These are phyloP conservation scores for Porites lutea DNA, from an alignment of 64 coral and sea anemone species.

Conservation along the genomic window DNA sequence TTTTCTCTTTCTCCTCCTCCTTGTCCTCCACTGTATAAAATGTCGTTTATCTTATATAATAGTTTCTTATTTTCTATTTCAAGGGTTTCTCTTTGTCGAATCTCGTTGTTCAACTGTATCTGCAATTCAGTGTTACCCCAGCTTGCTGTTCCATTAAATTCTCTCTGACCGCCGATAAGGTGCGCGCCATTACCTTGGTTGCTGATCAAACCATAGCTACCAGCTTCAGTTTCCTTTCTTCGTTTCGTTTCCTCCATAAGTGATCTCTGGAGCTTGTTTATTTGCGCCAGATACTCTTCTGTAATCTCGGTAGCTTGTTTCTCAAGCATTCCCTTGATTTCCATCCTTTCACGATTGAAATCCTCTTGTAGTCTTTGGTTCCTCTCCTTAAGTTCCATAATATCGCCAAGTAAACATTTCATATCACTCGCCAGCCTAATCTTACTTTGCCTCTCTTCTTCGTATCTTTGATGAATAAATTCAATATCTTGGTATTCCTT, in stretches of 20 bases:
- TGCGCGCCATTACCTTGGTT: not conserved
- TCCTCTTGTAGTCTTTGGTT: constrained; percentile 85
- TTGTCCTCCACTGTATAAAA: constrained; percentile 17
- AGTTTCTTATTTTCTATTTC: constrained; percentile 93
- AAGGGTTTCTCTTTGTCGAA: constrained; percentile 74
- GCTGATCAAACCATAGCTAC: not conserved
- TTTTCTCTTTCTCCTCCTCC: not conserved
- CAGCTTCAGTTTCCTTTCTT: constrained; percentile 56
- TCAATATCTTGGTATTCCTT: constrained; percentile 67
- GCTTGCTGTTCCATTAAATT: not conserved
- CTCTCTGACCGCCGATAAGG: not conserved
- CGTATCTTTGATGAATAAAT: constrained; percentile 63
- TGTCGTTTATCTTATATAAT: constrained; percentile 86
- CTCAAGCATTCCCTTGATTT: constrained; percentile 87
- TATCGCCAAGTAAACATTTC: constrained; percentile 82
- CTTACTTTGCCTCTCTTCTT: constrained; percentile 83
- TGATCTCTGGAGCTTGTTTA: constrained; percentile 82
- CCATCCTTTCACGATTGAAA: constrained; percentile 84
- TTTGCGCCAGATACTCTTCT: constrained; percentile 81
- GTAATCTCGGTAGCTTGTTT: constrained; percentile 91
- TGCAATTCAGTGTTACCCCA: not conserved
- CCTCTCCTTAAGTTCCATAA: constrained; percentile 81
- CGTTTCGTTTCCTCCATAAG: constrained; percentile 75
- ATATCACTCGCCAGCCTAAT: constrained; percentile 85
- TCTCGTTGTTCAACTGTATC: constrained; percentile 62